Conservation (phyloP, 2,113 vertebrate species). For the Oreochromis tanganicae region DNA sequence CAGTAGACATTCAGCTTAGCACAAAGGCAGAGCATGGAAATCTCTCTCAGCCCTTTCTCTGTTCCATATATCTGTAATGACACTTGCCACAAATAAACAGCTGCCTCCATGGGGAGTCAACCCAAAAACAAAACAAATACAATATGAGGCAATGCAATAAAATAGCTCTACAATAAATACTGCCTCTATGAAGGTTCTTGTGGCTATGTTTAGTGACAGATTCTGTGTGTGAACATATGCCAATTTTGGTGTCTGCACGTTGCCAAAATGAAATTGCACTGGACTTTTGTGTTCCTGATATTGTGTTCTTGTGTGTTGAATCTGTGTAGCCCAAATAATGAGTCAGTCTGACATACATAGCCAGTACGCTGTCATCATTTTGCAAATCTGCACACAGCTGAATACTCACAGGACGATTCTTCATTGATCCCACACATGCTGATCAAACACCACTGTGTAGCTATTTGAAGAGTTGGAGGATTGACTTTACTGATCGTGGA, state of each 20-base stretch:
- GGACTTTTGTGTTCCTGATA: not conserved
- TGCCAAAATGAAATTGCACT: not conserved
- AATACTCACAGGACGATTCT: not conserved
- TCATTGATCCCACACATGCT: not conserved
- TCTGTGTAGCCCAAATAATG: not conserved
- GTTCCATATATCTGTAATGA: conserved; percentile 5
- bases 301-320: not conserved
- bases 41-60: not conserved
- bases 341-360: not conserved
- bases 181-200: not conserved
- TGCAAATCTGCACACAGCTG: not conserved
- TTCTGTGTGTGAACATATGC: not conserved
- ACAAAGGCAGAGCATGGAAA: not conserved
- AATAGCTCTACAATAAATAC: not conserved
- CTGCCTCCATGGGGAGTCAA: not conserved
- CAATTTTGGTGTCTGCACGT: not conserved
- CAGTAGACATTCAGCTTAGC: not conserved
- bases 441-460: not conserved
- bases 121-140: conserved; percentile 8
- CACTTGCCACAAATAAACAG: conserved; percentile 4
- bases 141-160: not conserved
- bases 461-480: not conserved
- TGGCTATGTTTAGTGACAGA: not conserved
- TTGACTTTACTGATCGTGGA: conserved; percentile 3
- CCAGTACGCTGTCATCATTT: not conserved